These are phyloP conservation scores for Gorsachius magnificus DNA, from an alignment of 2,797 vertebrate genomes.

Conservation along the genomic window DNA sequence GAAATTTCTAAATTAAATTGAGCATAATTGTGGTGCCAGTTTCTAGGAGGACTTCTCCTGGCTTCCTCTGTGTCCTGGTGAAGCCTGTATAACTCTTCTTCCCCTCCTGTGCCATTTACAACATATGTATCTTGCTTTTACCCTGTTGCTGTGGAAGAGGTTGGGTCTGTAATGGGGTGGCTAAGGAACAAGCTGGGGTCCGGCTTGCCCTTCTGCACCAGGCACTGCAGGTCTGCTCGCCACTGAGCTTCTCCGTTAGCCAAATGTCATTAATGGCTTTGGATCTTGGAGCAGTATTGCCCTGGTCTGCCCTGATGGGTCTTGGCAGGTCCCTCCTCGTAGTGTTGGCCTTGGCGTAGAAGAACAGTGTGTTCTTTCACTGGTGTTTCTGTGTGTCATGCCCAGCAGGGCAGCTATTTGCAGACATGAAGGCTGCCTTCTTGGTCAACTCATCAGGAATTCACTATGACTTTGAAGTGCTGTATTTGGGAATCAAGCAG, in stretches of 20 bases:
- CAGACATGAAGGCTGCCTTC: not conserved
- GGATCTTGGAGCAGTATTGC: not conserved
- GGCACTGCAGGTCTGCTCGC: not conserved
- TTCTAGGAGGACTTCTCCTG: not conserved
- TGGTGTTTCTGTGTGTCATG: fast-evolving
- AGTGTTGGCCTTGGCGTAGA: not conserved
- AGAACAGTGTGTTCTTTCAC: not conserved
- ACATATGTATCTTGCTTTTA: not conserved
- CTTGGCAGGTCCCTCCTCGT: not conserved
- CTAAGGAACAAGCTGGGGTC: not conserved
- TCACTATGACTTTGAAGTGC: not conserved
- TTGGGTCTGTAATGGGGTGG: not conserved
- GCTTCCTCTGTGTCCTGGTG: not conserved
- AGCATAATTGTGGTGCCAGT: not conserved
- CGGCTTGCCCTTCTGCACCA: not conserved
- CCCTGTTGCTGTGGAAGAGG: not conserved
- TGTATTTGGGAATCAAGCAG: not conserved
- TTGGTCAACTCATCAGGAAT: not conserved
- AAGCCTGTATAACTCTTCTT: not conserved
- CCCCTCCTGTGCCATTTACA: not conserved
- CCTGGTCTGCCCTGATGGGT: not conserved
- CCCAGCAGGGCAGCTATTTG: not conserved
- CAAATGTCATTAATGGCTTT: not conserved
- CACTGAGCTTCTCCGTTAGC: not conserved
- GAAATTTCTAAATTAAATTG: not conserved